Conservation (phyloP, 2,113 vertebrate species). For the Odobenus rosmarus region DNA sequence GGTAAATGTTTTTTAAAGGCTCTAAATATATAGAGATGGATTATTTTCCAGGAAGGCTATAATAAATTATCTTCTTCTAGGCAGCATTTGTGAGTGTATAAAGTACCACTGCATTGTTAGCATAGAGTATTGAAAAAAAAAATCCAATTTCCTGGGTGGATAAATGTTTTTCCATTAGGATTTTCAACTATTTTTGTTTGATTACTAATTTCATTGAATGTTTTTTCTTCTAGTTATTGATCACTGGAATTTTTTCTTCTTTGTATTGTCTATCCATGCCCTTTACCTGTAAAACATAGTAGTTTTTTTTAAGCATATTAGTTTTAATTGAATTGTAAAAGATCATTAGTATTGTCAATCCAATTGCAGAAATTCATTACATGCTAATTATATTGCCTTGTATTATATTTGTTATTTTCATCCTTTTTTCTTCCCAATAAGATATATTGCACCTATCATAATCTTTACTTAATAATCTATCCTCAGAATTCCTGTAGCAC, state of each 20-base stretch:
- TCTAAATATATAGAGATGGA: neutral
- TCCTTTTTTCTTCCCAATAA: neutral
- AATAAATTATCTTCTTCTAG: neutral
- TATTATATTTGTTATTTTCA: slow-evolving; percentile 14
- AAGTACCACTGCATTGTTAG: neutral
- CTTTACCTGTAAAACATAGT: neutral
- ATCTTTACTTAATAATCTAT: slow-evolving; percentile 18
- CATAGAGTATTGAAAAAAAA: neutral
- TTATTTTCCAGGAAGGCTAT: neutral
- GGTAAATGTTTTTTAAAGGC: neutral
- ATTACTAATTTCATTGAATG: neutral
- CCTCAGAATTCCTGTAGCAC: neutral
- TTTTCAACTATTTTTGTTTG: slow-evolving; percentile 19
- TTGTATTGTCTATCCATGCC: neutral
- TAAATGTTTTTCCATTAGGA: neutral
- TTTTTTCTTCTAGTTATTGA: neutral
- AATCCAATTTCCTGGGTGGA: neutral
- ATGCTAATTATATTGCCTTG: neutral
- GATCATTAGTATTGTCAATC: neutral
- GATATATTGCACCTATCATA: neutral
- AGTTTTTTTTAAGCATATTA: neutral
- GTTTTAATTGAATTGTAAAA: neutral
- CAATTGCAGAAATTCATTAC: neutral
- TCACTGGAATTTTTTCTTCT: neutral
- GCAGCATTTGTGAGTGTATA: neutral